Evolutionary conservation across 2,113 vertebrate genomes (phyloP), one percentile per base, ranked within the genome.

Genomic region (Carollia perspicillata): DNA sequence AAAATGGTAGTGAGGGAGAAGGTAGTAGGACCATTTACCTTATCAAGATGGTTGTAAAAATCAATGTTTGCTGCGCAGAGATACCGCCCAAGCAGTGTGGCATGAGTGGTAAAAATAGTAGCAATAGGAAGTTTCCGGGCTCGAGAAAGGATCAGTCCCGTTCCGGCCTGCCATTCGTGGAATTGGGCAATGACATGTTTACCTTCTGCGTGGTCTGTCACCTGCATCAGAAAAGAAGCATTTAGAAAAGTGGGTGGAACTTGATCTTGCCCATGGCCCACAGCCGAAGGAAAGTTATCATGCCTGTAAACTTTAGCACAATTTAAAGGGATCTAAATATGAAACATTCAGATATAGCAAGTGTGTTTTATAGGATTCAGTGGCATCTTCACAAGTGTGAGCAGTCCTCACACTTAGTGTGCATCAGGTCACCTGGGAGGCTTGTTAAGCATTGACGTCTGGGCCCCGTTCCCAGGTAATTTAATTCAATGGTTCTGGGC

Each of bases 91-190:
- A 99, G 99, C 75, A 99, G 98, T 0, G 99, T 99, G 0, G 99
- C 99, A 0, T 99, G 99, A 6, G 99, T 99, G 0, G 99, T 99
- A 93, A 99, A 99, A 66, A 99, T 98, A 0, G 99, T 99, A 14
- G 99, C 99, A 0, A 99, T 98, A 0, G 99, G 99, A 89, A 99
- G 98, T 60, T 99, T 99, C 72, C 98, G 98, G 40, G 98, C 98
- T 49, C 99, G 99, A 79, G 98, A 98, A 22, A 99, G 98, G 55
- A 99, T 98, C 12, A 99, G 98, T 5, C 99, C 99, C 0, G 98
- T 98, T 35, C 99, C 99, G 0, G 99, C 98, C 97, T 99, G 99
- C 99, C 99, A 99, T 96, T 99, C 99, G 0, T 99, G 99, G 98
- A 99, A 99, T 22, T 99, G 99, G 74, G 98, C 98, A 26, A 99